Conservation (phyloP, 1,140 invertebrate species). For the Sweltsa coloradensis region DNA sequence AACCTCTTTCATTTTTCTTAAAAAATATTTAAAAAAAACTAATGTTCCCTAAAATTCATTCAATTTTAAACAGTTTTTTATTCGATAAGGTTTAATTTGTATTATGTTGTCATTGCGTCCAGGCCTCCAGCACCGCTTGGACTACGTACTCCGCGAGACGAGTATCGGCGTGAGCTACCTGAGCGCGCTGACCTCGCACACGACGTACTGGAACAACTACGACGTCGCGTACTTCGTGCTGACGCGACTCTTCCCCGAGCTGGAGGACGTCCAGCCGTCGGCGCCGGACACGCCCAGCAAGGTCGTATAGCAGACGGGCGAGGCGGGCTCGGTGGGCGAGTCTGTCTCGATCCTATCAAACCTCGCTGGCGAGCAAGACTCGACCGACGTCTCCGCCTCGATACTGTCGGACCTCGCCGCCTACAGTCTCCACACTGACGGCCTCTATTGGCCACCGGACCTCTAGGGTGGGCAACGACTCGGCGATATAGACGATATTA, state of each 20-base stretch:
- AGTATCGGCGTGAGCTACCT: slow-evolving; percentile 46
- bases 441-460: no score
- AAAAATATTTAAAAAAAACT: not conserved
- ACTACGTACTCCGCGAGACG: slow-evolving; percentile 48
- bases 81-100: slow-evolving; percentile 6
- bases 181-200: slow-evolving; percentile 53
- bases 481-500: no score
- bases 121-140: slow-evolving; percentile 49
- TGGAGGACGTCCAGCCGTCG: slow-evolving; percentile 23
- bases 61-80: not conserved
- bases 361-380: no score
- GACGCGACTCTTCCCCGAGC: slow-evolving; percentile 44
- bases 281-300: no score
- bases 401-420: no score
- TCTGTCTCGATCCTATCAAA: no score
- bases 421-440: no score
- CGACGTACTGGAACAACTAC: slow-evolving; percentile 55
- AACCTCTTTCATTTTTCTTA: not conserved
- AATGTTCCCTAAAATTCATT: not conserved
- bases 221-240: slow-evolving; percentile 59
- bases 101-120: no score
- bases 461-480: no score
- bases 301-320: no score
- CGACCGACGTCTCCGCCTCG: no score
- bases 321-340: no score